Percentiles rank a stretch among this genome's conserved stretches.
phyloP scores from a whole-genome alignment of 2,888 invertebrate genomes.

The Acanthopleura granulata region DNA sequence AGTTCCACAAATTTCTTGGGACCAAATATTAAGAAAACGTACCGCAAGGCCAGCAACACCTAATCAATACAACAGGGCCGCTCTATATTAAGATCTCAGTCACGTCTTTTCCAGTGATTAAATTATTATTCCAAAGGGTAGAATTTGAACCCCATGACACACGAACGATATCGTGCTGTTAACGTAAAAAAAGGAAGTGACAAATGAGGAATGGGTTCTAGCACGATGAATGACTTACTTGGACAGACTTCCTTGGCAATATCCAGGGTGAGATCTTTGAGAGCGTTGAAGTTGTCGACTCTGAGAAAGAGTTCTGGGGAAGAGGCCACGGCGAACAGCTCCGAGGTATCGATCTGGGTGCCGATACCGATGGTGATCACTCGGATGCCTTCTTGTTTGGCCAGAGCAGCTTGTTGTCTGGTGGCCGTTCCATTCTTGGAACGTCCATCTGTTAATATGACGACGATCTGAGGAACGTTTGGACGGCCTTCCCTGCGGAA shows the following conservation, averaged over 20 bases:
- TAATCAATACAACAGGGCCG: no score
- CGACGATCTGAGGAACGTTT: background rate
- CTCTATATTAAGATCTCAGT: no score
- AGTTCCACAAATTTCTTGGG: no score
- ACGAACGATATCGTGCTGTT: no score
- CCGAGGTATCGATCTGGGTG: background rate
- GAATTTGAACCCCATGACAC: no score
- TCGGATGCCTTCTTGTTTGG: background rate
- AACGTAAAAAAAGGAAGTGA: no score
- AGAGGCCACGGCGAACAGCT: background rate
- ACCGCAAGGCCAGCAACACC: no score
- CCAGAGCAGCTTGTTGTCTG: background rate
- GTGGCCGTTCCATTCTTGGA: conserved; percentile 12
- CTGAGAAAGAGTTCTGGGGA: background rate
- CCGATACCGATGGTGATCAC: conserved; percentile 5
- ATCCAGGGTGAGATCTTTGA: background rate
- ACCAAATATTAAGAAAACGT: no score
- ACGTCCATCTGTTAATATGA: background rate
- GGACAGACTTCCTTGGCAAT: conserved; percentile 4
- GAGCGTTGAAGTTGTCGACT: background rate
- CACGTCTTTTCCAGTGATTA: no score
- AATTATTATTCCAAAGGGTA: no score
- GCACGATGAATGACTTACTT: background rate
- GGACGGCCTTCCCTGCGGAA: background rate
- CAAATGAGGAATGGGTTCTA: no score